A percentile compares a stretch with the other conserved stretches of the same genome.
phyloP scores from a whole-genome alignment of 2,113 vertebrate genomes.

The Oncorhynchus gorbuscha region DNA sequence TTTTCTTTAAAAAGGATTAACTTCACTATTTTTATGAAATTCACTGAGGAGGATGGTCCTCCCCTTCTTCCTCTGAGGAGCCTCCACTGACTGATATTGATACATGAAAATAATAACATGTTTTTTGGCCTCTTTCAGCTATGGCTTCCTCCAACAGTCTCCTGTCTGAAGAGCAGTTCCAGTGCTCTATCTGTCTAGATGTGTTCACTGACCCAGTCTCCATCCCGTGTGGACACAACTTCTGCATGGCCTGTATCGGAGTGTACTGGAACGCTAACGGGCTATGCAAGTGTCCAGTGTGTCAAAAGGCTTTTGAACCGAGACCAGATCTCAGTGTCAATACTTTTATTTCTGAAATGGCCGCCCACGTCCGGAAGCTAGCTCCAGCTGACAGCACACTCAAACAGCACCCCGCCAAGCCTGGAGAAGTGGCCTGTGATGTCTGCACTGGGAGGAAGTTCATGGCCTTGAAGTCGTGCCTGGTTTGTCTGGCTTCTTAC shows the following conservation, averaged over 20 bases:
- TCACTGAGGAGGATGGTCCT: too few species aligned
- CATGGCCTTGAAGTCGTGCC: too few species aligned
- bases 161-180: too few species aligned
- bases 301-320: conserved; percentile 4
- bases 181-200: conserved; percentile 16
- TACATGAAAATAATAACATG: neutral
- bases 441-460: too few species aligned
- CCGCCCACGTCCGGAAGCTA: conserved; percentile 6
- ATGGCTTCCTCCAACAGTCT: conserved; percentile 14
- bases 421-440: too few species aligned
- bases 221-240: conserved; percentile 32
- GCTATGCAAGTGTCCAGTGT: conserved; percentile 9
- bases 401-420: conserved; percentile 13
- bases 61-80: too few species aligned
- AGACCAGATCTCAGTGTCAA: conserved; percentile 23
- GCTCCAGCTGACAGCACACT: neutral
- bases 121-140: conserved; percentile 7
- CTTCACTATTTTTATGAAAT: too few species aligned
- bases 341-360: conserved; percentile 17
- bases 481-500: too few species aligned
- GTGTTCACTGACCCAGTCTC: conserved; percentile 20
- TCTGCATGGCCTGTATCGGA: conserved; percentile 23
- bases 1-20: too few species aligned
- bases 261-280: conserved; percentile 3
- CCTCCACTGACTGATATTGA: neutral